Base-by-base conservation (phyloP, 2,888 invertebrate genomes). In the Diplazon laetatorius region DNA sequence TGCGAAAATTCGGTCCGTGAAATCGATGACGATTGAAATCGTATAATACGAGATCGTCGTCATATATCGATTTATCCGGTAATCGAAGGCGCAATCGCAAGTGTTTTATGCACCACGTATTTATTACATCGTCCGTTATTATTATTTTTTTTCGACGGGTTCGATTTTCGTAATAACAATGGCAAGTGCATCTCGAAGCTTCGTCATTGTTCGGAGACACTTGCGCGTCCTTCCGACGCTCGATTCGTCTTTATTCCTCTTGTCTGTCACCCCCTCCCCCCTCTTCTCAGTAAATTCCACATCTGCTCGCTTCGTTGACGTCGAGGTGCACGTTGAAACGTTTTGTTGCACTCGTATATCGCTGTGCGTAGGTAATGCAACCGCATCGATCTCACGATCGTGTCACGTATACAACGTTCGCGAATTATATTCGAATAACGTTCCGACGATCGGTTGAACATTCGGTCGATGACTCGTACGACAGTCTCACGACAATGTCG, bases 21-120 rank as follows among this genome's bases (percentile, higher is more conserved):
- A 59, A 59, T 59, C 5, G 59, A 59, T 59, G n/a, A 39, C 12
- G 39, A 39, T 20, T 20, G n/a, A n/a, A n/a, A n/a, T n/a, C n/a
- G n/a, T n/a, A n/a, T n/a, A n/a, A n/a, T n/a, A n/a, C n/a, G n/a
- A n/a, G n/a, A n/a, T n/a, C n/a, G n/a, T n/a, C n/a, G n/a, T 8
- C 35, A n/a, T 1, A 5, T 16, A 9, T 48, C 35, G 44, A 14
- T 48, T 63, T 48, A 48, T 48, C 50, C n/a, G 12, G 10, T 30
- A 44, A 59, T 59, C 66, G 60, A 50, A n/a, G 52, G 22, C 52
- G 70, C 71, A 48, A 62, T 72, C 59, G 60, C 78, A 74, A 46
- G 73, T 77, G 68, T 50, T n/a, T 12, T 35, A 20, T 39, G 55
- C 52, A 60, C 18, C 52, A 37, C 39, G 22, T 18, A 18, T 59